These are phyloP conservation scores for Drosophila greeni DNA, from an alignment of 2,888 invertebrate species.

Conservation along the genomic window DNA sequence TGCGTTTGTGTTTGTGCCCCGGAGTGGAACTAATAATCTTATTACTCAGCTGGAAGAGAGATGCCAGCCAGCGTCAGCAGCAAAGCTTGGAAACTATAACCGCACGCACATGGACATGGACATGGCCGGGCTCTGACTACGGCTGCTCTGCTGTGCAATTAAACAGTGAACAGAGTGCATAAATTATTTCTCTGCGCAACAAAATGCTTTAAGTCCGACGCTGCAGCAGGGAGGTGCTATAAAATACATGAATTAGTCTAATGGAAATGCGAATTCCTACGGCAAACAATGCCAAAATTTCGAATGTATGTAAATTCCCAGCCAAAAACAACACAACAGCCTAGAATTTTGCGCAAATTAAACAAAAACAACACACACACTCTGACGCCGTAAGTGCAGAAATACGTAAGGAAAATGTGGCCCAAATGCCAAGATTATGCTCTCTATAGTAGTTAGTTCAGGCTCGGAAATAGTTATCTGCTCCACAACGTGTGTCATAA, in stretches of 20 bases:
- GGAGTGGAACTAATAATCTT: slow-evolving; percentile 54
- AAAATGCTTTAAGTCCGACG: slow-evolving; percentile 34
- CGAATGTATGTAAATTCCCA: slow-evolving; percentile 41
- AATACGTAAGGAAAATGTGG: slow-evolving; percentile 21
- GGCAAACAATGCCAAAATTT: slow-evolving; percentile 44
- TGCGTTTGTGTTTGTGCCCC: slow-evolving; percentile 49
- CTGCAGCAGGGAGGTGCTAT: slow-evolving; percentile 36
- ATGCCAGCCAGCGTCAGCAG: slow-evolving; percentile 32
- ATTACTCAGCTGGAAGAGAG: slow-evolving; percentile 53
- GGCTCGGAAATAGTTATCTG: slow-evolving; percentile 33
- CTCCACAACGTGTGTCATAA: slow-evolving; percentile 26
- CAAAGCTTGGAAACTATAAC: slow-evolving; percentile 36
- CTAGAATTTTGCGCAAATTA: slow-evolving; percentile 42
- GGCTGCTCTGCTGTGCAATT: slow-evolving; percentile 39
- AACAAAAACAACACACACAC: slow-evolving; percentile 40
- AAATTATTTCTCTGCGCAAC: slow-evolving; percentile 39
- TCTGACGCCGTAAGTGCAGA: slow-evolving; percentile 3
- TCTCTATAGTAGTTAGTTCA: slow-evolving; percentile 26
- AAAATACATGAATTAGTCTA: slow-evolving; percentile 52
- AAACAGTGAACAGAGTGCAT: slow-evolving; percentile 43
- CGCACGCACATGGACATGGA: slow-evolving; percentile 18
- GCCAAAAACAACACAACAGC: slow-evolving; percentile 25
- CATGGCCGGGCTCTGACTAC: not conserved
- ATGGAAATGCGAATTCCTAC: slow-evolving; percentile 46
- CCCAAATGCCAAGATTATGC: slow-evolving; percentile 41